Conservation (phyloP, 2,888 invertebrate genomes). For the Julus scanicus region DNA sequence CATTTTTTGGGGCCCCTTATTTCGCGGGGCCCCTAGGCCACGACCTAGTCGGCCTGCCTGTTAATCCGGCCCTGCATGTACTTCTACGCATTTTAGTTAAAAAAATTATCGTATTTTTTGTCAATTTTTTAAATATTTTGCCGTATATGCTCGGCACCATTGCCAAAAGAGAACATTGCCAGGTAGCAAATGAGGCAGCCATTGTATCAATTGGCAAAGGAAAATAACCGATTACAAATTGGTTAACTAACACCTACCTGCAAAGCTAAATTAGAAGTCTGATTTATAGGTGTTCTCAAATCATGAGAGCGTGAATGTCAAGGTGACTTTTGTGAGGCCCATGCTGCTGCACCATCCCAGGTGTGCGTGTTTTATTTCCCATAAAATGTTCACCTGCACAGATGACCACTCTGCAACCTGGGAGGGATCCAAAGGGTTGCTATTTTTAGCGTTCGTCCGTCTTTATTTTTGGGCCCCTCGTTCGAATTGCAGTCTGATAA, state of each 20-base stretch:
- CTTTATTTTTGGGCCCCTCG: background rate
- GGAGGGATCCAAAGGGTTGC: background rate
- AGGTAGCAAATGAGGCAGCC: too few relatives aligned
- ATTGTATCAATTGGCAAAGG: background rate
- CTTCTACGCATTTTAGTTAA: too few relatives aligned
- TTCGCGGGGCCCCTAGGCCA: too few relatives aligned
- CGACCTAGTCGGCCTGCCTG: too few relatives aligned
- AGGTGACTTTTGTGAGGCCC: conserved; percentile 5
- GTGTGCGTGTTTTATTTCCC: background rate
- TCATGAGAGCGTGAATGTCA: background rate
- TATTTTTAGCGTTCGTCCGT: background rate
- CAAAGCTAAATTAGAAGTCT: background rate
- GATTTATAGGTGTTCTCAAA: background rate
- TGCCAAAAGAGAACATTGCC: too few relatives aligned
- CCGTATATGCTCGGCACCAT: too few relatives aligned
- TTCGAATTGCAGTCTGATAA: background rate
- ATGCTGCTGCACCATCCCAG: background rate
- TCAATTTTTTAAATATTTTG: too few relatives aligned
- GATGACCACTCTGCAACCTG: background rate
- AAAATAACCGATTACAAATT: background rate
- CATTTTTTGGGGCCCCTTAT: too few relatives aligned
- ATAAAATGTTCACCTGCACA: background rate
- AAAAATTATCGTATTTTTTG: too few relatives aligned
- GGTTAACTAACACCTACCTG: background rate
- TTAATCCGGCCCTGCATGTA: too few relatives aligned